Base-by-base conservation (phyloP, 2,113 vertebrate species). In the Lagopus muta region DNA sequence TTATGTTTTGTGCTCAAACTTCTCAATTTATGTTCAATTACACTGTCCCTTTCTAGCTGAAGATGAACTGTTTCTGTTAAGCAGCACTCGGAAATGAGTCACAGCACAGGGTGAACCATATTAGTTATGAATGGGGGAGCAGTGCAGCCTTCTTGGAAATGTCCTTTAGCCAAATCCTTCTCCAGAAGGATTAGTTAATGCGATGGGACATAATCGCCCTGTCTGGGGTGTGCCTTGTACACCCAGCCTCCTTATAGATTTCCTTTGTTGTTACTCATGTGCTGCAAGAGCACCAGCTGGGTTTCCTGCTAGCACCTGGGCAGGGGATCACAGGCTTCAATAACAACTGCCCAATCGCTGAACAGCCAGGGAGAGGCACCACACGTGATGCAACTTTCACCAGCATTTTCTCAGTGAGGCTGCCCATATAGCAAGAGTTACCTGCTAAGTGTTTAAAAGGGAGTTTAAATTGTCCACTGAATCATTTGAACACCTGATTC, bases 161-260 rank as follows among this genome's bases (percentile, higher is more conserved):
- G 21, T 60, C 79, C 95, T 90, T 48, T 8, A 93, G 70, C 77
- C 73, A 97, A 97, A 97, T 95, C 90, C 78, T 94, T 89, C 85
- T 86, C 72, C 79, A 62, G 43, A 74, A 87, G 75, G 90, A 96
- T 97, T 96, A 97, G 54, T 94, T 97, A 95, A 95, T 90, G 69
- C 81, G 91, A 96, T 40, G 52, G 57, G 95, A 96, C 96, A 93
- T 91, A 93, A 94, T 93, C 91, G 61, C 75, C 62, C 74, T 88
- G 88, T 60, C 75, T 87, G 88, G 65, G 30, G 50, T 72, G 57
- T 82, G 27, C 38, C 69, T 81, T 74, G 36, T 55, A 61, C 24
- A 11, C 45, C 47, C 27, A 80, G 88, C 6, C n/a, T 22, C 52
- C 4, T 7, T 71, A 45, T 82, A 76, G 50, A 54, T 96, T 86